Base-by-base conservation (phyloP, 1,140 invertebrate species). In the Macrotrachela quadricornifera region DNA sequence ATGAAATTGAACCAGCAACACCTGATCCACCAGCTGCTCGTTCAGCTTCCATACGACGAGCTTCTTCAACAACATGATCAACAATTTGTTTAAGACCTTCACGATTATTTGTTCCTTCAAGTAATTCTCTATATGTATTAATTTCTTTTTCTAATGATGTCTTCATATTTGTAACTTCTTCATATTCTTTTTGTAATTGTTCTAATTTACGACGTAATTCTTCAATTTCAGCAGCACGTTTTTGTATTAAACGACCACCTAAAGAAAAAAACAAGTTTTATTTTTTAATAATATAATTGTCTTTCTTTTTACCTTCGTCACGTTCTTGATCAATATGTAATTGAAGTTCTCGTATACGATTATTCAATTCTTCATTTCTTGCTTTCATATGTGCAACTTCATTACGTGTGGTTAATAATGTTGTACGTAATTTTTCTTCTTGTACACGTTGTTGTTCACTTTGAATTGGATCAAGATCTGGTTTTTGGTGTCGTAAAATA, bases 121-220 rank as follows among this genome's bases (percentile, higher is more conserved):
- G 17, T 37, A 55, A 42, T 46, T 41, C 9, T 47, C 54, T 44
- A 39, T 55, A 55, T 11, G 49, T 50, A 38, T 44, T 47, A 13
- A 55, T 55, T 46, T 55, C 54, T 36, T 50, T 39, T 15, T 55
- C 49, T 16, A 55, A 41, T 13, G 48, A 39, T 9, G 54, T 55
- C 15, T 55, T 55, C 48, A 50, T 55, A 30, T 46, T 50, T 36
- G 44, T 50, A 30, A 55, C 16, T 21, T 55, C 54, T 44, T 55
- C 54, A 37, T 55, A 55, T 14, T 55, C 49, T 11, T 14, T 18
- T 36, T 50, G 16, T 38, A 55, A 37, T 41, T 55, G 48, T 14
- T 39, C 30, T 42, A 49, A 43, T 42, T 46, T 17, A 41, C 48
- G 48, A 30, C 44, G 48, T 15, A 55, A 38, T 16, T 55, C 54